A percentile compares a stretch with the other conserved stretches of the same genome.
These are phyloP conservation scores for Callospermophilus lateralis DNA, from an alignment of 2,113 vertebrate species.

Conservation along the genomic window DNA sequence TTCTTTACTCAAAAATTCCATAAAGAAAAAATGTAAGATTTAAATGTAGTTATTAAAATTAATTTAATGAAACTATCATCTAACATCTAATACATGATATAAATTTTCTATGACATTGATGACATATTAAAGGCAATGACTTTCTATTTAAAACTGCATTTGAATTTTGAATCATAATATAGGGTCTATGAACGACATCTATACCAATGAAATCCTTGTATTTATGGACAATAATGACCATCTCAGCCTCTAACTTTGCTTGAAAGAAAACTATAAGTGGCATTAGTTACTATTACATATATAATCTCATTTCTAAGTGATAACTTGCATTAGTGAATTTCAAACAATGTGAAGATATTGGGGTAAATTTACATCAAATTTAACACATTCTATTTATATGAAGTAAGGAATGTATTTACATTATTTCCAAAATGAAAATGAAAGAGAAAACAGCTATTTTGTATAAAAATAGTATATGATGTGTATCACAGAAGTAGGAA, in stretches of 20 bases:
- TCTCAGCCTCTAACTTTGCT: not conserved
- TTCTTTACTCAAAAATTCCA: not conserved
- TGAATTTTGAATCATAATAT: not conserved
- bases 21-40: not conserved
- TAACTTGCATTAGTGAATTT: slow-evolving; percentile 6
- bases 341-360: not conserved
- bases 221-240: not conserved
- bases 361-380: not conserved
- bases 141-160: not conserved
- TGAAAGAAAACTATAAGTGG: not conserved
- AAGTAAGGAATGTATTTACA: too few species aligned
- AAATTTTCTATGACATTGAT: not conserved
- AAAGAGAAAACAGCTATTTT: too few species aligned
- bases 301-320: not conserved
- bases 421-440: too few species aligned
- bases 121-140: not conserved
- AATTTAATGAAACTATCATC: not conserved
- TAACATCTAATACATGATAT: not conserved
- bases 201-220: not conserved
- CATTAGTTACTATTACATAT: not conserved
- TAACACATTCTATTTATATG: not conserved
- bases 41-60: not conserved
- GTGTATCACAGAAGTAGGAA: not conserved
- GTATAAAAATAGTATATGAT: not conserved
- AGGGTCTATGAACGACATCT: not conserved